phyloP scores from a whole-genome alignment of 1,140 invertebrate genomes.

The Holcopasites calliopsidis region DNA sequence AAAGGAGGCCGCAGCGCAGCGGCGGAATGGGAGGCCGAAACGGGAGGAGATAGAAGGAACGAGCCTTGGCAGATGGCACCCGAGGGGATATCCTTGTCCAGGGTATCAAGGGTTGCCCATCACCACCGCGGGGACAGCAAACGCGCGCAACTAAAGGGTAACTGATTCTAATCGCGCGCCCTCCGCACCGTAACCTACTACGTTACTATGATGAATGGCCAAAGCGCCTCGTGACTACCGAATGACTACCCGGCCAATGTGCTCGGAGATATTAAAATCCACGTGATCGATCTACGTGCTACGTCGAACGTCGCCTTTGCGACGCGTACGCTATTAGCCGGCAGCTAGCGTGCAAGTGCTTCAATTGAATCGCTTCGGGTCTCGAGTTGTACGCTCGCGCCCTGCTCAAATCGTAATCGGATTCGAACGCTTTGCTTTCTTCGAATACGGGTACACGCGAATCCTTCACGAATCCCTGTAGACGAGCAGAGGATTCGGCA shows the following conservation, averaged over 20 bases:
- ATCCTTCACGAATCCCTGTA: too few relatives aligned
- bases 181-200: slow-evolving; percentile 63
- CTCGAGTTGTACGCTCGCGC: too few relatives aligned
- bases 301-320: not conserved
- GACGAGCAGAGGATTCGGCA: too few relatives aligned
- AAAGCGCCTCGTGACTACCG: slow-evolving; percentile 69
- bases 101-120: slow-evolving; percentile 73
- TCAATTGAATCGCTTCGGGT: too few relatives aligned
- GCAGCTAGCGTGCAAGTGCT: not conserved
- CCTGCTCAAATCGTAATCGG: not conserved
- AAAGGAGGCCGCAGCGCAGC: too few relatives aligned
- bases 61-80: slow-evolving; percentile 73
- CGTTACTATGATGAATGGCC: slow-evolving; percentile 71
- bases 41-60: slow-evolving; percentile 60
- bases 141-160: slow-evolving; percentile 72
- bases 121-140: slow-evolving; percentile 56
- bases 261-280: slow-evolving; percentile 67
- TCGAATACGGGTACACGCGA: too few relatives aligned
- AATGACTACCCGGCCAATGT: slow-evolving; percentile 59
- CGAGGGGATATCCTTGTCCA: slow-evolving; percentile 71
- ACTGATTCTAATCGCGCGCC: slow-evolving; percentile 75
- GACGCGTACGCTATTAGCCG: not conserved
- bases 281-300: slow-evolving; percentile 63
- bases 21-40: slow-evolving; percentile 19
- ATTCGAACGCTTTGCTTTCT: too few relatives aligned